Evolutionary conservation across 2,113 vertebrate genomes (phyloP), one percentile per base, ranked within the genome.

Genomic region (Carassius gibelio): DNA sequence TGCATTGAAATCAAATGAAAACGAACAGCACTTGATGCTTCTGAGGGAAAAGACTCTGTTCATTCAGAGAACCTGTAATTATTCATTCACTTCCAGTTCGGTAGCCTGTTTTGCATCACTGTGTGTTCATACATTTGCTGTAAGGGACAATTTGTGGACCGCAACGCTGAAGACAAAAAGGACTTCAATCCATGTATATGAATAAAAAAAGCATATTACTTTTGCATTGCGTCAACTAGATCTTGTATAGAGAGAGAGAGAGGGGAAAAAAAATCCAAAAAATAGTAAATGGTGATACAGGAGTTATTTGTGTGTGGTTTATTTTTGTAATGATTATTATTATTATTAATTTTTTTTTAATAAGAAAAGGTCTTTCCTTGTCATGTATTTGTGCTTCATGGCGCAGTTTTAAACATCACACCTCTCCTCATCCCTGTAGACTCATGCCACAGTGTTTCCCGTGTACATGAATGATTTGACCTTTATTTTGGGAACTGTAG

Each of bases 31-130:
- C 91, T 91, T 88, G 75, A 86, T 19, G 48, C 84, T 88, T 88
- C 72, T 66, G 86, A 88, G 80, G 81, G 77, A 88, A 71, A 83
- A 48, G 72, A 87, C 59, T 59, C 48, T 61, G 88, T 84, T 88
- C 77, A 89, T 91, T 91, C 87, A 85, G 86, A 88, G 86, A 81
- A 71, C 85, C 79, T 84, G 77, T 78, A 86, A 77, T 87, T 83
- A 81, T 84, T 85, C 79, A 84, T 88, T 82, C 76, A 85, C 84
- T 85, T 85, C 50, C 61, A 90, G 88, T 88, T 74, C 76, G 85
- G 87, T 88, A 84, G 87, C 87, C 82, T 74, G 86, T 89, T 88
- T 90, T 84, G 81, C 89, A 90, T 91, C 91, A 90, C 91, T 88
- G 87, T 90, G 88, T 87, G 81, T 87, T 89, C 84, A 88, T 89